Evolutionary conservation across 2,113 vertebrate genomes (phyloP).

Genomic region (Pteruthius melanotis): DNA sequence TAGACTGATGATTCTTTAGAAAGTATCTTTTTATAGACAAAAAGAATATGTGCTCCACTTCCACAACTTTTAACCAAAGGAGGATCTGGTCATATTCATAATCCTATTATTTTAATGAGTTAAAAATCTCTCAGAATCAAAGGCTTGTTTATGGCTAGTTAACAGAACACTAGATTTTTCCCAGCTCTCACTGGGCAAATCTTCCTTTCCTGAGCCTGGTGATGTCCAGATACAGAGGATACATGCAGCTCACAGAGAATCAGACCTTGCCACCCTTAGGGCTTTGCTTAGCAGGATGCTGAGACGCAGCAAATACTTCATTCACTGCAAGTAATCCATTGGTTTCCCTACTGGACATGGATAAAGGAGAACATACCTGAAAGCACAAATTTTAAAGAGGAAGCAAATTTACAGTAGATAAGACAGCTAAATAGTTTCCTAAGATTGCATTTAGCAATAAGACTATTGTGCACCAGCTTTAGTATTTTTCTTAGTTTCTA

Average conservation of each 20-base stretch:
- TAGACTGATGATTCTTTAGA: not conserved
- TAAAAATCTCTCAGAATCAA: not conserved
- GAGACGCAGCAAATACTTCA: not conserved
- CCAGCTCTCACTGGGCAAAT: not conserved
- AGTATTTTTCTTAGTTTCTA: not conserved
- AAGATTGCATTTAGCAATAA: not conserved
- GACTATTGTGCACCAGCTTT: not conserved
- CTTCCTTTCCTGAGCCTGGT: not conserved
- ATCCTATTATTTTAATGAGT: not conserved
- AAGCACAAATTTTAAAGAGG: not conserved
- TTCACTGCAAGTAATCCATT: not conserved
- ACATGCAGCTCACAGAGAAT: fast-evolving
- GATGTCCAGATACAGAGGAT: not conserved
- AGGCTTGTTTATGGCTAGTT: not conserved
- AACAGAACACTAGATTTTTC: not conserved
- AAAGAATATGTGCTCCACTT: not conserved
- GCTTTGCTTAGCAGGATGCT: not conserved
- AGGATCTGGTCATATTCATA: not conserved
- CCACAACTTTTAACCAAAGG: not conserved
- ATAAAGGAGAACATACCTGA: not conserved
- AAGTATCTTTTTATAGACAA: not conserved
- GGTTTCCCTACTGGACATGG: not conserved
- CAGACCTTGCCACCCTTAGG: fast-evolving
- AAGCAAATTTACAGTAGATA: not conserved
- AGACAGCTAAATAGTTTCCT: not conserved